Base-by-base conservation (phyloP, 2,888 invertebrate genomes). In the Eustalomyia histrio region DNA sequence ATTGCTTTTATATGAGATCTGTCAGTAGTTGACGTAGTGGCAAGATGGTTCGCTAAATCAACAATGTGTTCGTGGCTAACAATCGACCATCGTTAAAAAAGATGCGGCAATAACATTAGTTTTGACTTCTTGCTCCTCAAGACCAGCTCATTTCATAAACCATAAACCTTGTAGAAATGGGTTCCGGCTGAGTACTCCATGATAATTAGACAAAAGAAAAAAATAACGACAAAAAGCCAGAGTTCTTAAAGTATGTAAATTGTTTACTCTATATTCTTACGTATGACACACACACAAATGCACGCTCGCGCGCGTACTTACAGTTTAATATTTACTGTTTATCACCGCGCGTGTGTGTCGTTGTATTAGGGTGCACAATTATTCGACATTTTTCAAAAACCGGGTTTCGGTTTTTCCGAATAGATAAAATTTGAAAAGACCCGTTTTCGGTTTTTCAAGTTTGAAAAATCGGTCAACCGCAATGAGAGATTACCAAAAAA, bases 1-100 rank as follows among this genome's bases (percentile, higher is more conserved):
- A 76, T 72, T 81, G 84, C 84, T 85, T 85, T 84, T 85, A 85
- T 85, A 85, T 83, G 83, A 79, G 83, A 10, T 9, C 35, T 47
- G 43, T n/a, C 6, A 47, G n/a, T 47, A 47, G n/a, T 6, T 47
- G n/a, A 47, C 43, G 16, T n/a, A 47, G n/a, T n/a, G n/a, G n/a
- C 2, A 14, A 47, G n/a, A 47, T n/a, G 3, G 43, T n/a, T 47
- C 43, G 43, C 6, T 47, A 5, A 47, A n/a, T 47, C 43, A 1
- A 7, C 5, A 47, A n/a, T n/a, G n/a, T 47, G 43, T 6, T 47
- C 43, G 43, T 47, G 43, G n/a, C 0, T 2, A 47, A 47, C 2
- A 47, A n/a, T 47, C n/a, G n/a, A 47, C 14, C 14, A n/a, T 47
- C 43, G n/a, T 47, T 5, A 47, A 47, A 47, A 47, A 39, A 8